These are phyloP conservation scores for Zoanthus solanderi DNA, from an alignment of 92 coral and sea anemone genomes.

Conservation along the genomic window DNA sequence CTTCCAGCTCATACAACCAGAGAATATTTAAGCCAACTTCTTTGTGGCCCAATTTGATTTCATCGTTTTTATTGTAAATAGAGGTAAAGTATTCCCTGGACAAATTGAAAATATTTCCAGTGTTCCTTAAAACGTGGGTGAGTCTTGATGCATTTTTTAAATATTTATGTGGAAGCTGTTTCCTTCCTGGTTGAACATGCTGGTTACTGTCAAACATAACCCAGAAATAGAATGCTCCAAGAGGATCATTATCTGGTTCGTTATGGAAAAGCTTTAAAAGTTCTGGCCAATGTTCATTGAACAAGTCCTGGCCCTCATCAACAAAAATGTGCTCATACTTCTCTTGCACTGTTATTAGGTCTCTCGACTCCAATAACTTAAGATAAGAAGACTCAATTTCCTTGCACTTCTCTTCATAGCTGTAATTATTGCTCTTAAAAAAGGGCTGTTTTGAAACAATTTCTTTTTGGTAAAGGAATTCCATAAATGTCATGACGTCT, in stretches of 20 bases:
- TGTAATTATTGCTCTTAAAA: neutral
- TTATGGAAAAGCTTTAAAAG: slow-evolving; percentile 18
- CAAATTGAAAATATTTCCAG: slow-evolving; percentile 46
- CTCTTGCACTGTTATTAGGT: neutral
- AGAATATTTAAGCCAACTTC: slow-evolving; percentile 40
- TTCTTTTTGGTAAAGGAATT: neutral
- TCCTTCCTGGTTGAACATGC: slow-evolving; percentile 37
- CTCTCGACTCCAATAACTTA: neutral
- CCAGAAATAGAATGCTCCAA: slow-evolving; percentile 47
- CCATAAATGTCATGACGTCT: slow-evolving; percentile 38
- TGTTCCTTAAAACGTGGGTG: slow-evolving; percentile 53
- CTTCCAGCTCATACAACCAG: slow-evolving; percentile 25
- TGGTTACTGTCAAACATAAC: slow-evolving; percentile 12
- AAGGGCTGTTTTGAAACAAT: neutral
- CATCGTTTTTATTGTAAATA: neutral
- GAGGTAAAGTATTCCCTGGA: slow-evolving; percentile 51
- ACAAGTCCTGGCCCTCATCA: slow-evolving; percentile 72
- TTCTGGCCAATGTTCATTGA: slow-evolving; percentile 48
- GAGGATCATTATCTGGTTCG: neutral
- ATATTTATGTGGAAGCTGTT: neutral
- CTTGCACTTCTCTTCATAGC: neutral
- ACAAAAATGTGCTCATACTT: slow-evolving; percentile 69
- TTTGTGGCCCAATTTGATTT: slow-evolving; percentile 41
- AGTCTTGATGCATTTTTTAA: slow-evolving; percentile 25
- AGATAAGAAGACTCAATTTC: neutral